Conservation (phyloP, 2,888 invertebrate species). For the Conchocele bisecta region DNA sequence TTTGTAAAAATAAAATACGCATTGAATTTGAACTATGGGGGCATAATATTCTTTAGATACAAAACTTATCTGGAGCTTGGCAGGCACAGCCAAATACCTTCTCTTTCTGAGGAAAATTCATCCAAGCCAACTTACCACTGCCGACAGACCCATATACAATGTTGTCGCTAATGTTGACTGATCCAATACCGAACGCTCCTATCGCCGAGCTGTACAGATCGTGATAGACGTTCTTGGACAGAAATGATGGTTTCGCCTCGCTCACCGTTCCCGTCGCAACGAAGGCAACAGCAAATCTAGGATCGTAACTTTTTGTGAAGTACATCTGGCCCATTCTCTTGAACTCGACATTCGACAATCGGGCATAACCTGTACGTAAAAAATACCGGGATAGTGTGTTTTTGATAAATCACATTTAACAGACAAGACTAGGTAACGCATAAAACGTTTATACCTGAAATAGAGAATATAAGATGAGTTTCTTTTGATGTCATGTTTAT, state of each 20-base stretch:
- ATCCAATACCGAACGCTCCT: slow-evolving; percentile 69
- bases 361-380: slow-evolving; percentile 70
- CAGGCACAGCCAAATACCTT: no score
- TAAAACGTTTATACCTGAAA: no score
- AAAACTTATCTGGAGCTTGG: no score
- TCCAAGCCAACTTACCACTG: slow-evolving; percentile 58
- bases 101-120: no score
- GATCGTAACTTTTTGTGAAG: slow-evolving; percentile 70
- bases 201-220: slow-evolving; percentile 77
- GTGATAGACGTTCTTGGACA: slow-evolving; percentile 73
- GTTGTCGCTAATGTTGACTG: slow-evolving; percentile 72
- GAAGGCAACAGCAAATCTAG: slow-evolving; percentile 73
- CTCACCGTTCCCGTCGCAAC: slow-evolving; percentile 68
- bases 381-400: neutral
- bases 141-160: slow-evolving; percentile 75
- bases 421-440: no score
- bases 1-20: no score
- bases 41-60: no score
- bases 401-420: no score
- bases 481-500: no score
- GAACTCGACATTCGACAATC: slow-evolving; percentile 76
- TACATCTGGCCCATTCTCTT: slow-evolving; percentile 77
- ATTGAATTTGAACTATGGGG: no score
- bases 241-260: slow-evolving; percentile 68
- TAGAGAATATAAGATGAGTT: no score